Evolutionary conservation across 2,888 invertebrate species (phyloP).

Genomic region (Drosophila helvetica): DNA sequence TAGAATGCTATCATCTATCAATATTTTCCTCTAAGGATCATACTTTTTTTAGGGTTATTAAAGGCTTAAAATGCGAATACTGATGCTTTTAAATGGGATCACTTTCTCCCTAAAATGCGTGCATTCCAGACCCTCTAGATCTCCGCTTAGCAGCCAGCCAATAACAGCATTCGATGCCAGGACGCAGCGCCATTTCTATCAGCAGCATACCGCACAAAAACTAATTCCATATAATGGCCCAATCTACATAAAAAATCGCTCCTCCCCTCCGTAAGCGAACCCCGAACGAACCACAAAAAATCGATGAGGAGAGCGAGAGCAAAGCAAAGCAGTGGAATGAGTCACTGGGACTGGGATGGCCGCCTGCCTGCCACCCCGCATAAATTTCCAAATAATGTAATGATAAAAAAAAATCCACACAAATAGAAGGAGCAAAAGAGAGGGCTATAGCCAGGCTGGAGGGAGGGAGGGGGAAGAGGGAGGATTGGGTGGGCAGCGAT

Average conservation of each 20-base stretch:
- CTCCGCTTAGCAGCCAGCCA: constrained; percentile 50
- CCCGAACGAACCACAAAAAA: constrained; percentile 66
- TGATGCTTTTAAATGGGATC: not conserved
- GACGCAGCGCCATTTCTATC: constrained; percentile 66
- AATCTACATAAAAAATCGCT: constrained; percentile 77
- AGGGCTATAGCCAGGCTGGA: constrained; percentile 1
- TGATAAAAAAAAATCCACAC: constrained; percentile 64
- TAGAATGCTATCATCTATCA: too few relatives aligned
- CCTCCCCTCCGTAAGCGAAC: constrained; percentile 6
- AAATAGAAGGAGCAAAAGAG: constrained; percentile 23
- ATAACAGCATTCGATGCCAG: constrained; percentile 62
- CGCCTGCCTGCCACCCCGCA: constrained; percentile 66
- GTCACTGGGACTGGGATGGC: constrained; percentile 57
- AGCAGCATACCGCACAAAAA: constrained; percentile 51
- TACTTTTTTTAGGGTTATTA: too few relatives aligned
- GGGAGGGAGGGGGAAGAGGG: not conserved
- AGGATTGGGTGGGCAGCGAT: constrained; percentile 11
- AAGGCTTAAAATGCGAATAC: too few relatives aligned
- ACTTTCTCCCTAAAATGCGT: not conserved
- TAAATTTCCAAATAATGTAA: constrained; percentile 80
- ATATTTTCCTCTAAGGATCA: too few relatives aligned
- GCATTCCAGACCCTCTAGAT: not conserved
- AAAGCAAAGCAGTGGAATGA: constrained; percentile 65
- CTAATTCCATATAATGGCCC: constrained; percentile 78
- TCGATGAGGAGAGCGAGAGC: constrained; percentile 65